Percentiles rank a stretch among this genome's conserved stretches.
phyloP scores from a whole-genome alignment of 1,140 invertebrate genomes.

The Berghia stephanieae region DNA sequence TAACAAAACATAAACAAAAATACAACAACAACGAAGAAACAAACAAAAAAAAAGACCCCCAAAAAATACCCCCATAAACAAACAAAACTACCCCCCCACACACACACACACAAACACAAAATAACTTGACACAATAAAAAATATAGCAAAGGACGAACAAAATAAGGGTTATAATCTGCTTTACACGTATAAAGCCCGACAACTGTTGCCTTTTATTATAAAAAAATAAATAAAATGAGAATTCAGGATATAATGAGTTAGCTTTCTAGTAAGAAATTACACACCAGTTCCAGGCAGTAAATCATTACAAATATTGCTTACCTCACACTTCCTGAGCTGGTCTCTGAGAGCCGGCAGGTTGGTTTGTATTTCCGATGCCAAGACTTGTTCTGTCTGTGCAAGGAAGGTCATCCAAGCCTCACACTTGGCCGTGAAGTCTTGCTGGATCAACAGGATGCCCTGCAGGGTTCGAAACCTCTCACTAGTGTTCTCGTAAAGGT shows the following conservation, averaged over 20 bases:
- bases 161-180: no score
- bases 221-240: neutral
- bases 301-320: conserved; percentile 27
- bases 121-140: neutral
- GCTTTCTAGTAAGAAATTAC: neutral
- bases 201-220: neutral
- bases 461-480: conserved; percentile 55
- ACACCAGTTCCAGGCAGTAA: neutral
- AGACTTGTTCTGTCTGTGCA: conserved; percentile 53
- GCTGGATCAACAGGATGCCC: conserved; percentile 51
- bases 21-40: neutral
- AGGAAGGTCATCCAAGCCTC: conserved; percentile 63
- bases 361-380: conserved; percentile 54
- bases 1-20: neutral
- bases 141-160: no score
- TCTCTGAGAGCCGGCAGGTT: conserved; percentile 53
- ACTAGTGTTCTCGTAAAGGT: conserved; percentile 44
- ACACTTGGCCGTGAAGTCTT: conserved; percentile 62
- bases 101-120: neutral
- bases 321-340: conserved; percentile 61
- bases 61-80: neutral
- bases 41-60: neutral
- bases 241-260: neutral
- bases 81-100: neutral
- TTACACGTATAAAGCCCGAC: neutral